A percentile compares a stretch with the other conserved stretches of the same genome.
Evolutionary conservation across 2,113 vertebrate species (phyloP).

Genomic region (Tetraodon nigroviridis): DNA sequence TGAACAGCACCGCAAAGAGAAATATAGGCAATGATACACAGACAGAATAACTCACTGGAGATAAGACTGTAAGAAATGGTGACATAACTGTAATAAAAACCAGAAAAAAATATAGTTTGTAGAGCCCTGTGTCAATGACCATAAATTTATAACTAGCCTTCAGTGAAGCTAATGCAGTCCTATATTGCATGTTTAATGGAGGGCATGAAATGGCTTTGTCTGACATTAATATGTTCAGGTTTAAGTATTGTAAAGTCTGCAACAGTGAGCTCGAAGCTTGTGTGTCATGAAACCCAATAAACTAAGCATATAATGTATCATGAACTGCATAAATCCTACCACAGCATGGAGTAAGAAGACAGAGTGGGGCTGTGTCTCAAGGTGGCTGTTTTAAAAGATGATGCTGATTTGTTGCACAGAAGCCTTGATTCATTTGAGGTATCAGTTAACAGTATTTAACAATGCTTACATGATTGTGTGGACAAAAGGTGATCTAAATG

Average conservation of each 20-base stretch:
- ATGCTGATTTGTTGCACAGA: no score
- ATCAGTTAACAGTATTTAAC: background rate
- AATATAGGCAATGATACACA: slow-evolving; percentile 1
- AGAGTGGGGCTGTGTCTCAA: no score
- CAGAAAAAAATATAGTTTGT: slow-evolving; percentile 30
- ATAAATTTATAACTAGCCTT: slow-evolving; percentile 15
- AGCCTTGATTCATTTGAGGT: background rate
- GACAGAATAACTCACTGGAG: slow-evolving; percentile 21
- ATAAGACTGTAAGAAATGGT: slow-evolving; percentile 11
- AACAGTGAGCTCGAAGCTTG: background rate
- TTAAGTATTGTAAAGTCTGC: background rate
- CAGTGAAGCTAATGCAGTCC: slow-evolving; percentile 15
- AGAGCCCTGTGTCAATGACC: slow-evolving; percentile 28
- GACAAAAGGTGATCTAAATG: slow-evolving; percentile 8
- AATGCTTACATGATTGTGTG: slow-evolving; percentile 1
- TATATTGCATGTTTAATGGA: no score
- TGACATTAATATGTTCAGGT: background rate
- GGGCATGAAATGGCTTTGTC: slow-evolving; percentile 2
- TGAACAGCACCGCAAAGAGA: slow-evolving; percentile 10
- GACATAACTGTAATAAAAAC: slow-evolving; percentile 3
- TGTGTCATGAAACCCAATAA: no score
- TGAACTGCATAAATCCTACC: no score
- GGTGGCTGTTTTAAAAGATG: no score
- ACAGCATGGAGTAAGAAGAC: no score
- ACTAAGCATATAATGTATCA: no score